These are phyloP conservation scores for Dolomedes plantarius DNA, from an alignment of 2,888 invertebrate species.

Conservation along the genomic window DNA sequence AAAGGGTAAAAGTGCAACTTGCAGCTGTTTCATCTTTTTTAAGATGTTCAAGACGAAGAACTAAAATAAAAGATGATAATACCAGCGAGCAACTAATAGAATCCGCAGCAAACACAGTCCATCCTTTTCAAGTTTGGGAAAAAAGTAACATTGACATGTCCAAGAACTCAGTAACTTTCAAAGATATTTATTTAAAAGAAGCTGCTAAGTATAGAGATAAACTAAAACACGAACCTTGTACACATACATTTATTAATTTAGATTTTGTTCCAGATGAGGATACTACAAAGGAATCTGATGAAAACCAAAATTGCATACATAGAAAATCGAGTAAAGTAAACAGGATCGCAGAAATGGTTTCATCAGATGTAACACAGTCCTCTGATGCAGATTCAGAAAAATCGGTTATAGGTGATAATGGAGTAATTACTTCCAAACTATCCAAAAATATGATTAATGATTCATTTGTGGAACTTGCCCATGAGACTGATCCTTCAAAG, in stretches of 20 bases:
- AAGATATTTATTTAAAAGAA: not conserved
- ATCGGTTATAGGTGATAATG: too few relatives aligned
- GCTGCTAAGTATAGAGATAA: not conserved
- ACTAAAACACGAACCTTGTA: not conserved
- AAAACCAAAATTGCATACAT: too few relatives aligned
- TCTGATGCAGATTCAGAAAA: too few relatives aligned
- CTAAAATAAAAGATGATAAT: not conserved
- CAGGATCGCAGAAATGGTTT: too few relatives aligned
- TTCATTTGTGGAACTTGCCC: too few relatives aligned
- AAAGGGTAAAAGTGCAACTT: constrained; percentile 11
- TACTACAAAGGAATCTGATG: not conserved
- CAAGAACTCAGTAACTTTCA: too few relatives aligned
- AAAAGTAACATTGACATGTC: too few relatives aligned
- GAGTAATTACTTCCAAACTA: too few relatives aligned
- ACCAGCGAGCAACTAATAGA: not conserved
- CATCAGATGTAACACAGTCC: too few relatives aligned
- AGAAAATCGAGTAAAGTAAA: too few relatives aligned
- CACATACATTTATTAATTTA: constrained; percentile 36
- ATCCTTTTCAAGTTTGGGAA: not conserved
- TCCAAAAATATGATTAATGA: too few relatives aligned
- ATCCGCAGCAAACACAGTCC: not conserved
- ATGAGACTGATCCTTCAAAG: too few relatives aligned
- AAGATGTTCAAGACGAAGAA: not conserved
- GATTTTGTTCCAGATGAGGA: not conserved
- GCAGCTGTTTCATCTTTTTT: constrained; percentile 28